Evolutionary conservation across 1,140 invertebrate genomes (phyloP), one percentile per base, ranked within the genome.

Genomic region (Phthorimaea operculella): DNA sequence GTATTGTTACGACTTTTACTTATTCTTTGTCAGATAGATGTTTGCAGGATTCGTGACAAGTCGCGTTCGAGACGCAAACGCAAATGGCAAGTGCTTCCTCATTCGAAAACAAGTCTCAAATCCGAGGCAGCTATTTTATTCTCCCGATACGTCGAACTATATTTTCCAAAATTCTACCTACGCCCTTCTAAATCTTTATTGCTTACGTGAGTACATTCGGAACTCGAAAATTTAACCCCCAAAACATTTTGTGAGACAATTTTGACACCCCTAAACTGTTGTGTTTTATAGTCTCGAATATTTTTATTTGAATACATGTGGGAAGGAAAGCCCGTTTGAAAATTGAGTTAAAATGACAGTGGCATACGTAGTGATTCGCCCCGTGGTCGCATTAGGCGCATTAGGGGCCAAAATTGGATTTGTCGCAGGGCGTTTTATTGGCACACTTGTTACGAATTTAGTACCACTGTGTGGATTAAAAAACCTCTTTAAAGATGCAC

Each of bases 331-430:
- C 55, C 58, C 11, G 64, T 63, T 78, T 74, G 58, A 76, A 81
- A 85, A 85, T 85, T 77, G 79, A 83, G 79, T 83, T 85, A 85
- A 83, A 85, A 83, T 80, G 81, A 84, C 79, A 81, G 78, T 70
- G 78, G 77, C 77, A 68, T 76, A 76, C 76, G 79, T 79, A 81
- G 75, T 80, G 78, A 79, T 83, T 80, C 76, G 76, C 72, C 74
- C 70, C 68, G 79, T 64, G 78, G 79, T 76, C 72, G 77, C 70
- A 79, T 84, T 83, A 83, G 76, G 52, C 63, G 76, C 65, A 73
- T 81, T 82, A 84, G 79, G 78, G 79, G 73, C 54, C 57, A 62
- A 73, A 84, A 85, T 82, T 82, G 74, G 78, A 81, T 82, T 84
- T 83, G 69, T 58, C 51, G 63, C 63, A 66, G 77, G 73, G 70